Evolutionary conservation across 2,113 vertebrate species (phyloP).

Genomic region (Myiozetetes cayanensis): DNA sequence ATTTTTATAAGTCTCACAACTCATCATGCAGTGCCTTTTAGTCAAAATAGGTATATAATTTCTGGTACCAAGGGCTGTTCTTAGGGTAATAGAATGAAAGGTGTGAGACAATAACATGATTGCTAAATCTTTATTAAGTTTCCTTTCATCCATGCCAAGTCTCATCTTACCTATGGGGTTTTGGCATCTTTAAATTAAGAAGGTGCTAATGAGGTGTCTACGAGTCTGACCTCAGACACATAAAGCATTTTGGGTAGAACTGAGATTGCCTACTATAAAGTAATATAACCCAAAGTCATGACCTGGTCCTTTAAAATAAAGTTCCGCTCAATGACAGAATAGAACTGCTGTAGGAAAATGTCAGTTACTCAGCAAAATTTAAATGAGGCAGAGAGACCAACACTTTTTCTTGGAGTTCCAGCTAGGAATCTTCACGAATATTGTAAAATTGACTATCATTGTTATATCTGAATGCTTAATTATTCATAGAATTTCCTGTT

Average conservation of each 20-base stretch:
- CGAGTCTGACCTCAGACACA: neutral
- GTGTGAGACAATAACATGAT: neutral
- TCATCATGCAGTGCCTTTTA: constrained; percentile 51
- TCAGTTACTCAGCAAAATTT: neutral
- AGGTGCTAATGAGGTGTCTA: neutral
- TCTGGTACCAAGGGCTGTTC: constrained; percentile 34
- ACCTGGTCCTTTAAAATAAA: constrained; percentile 5
- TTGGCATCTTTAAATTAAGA: neutral
- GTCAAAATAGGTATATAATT: constrained; percentile 66
- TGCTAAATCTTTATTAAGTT: constrained; percentile 16
- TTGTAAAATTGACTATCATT: neutral
- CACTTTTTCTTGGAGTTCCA: neutral
- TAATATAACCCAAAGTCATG: neutral
- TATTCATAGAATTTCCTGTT: neutral
- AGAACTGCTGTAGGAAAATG: neutral
- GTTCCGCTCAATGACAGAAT: neutral
- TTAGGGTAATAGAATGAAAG: constrained; percentile 59
- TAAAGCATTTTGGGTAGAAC: neutral
- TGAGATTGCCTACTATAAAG: neutral
- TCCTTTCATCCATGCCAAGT: neutral
- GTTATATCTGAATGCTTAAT: neutral
- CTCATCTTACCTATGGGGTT: neutral
- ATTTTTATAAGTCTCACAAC: constrained; percentile 68
- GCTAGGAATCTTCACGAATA: neutral
- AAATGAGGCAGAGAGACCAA: neutral